Evolutionary conservation across 2,888 invertebrate species (phyloP), one percentile per base, ranked within the genome.

Genomic region (Calameuta pallipes): DNA sequence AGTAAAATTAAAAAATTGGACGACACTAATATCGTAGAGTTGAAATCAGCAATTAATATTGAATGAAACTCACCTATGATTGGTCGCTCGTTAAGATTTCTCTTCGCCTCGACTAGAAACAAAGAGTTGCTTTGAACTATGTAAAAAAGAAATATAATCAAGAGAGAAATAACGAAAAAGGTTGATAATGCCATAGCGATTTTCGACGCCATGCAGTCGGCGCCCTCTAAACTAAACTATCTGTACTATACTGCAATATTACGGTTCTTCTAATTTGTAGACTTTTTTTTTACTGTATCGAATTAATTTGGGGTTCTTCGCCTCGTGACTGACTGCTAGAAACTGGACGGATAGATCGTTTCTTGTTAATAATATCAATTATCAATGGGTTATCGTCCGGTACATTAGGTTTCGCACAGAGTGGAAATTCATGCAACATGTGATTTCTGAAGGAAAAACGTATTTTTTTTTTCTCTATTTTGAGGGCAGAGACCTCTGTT

Each of bases 61-160:
- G 41, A 37, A 75, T 69, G 23, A 4, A 15, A 74, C 82, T 85
- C 79, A 85, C 85, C 85, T 76, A 85, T 82, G 13, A 87, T 85
- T 4, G 86, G 86, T 11, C 83, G 78, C n/a, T 85, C 75, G 69
- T 85, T 84, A 15, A 37, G 35, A 23, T 35, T 36, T 34, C 15
- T 35, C 12, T 75, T 69, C 73, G 73, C 3, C 33, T 78, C 31
- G 73, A 78, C 84, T 84, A 75, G n/a, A 74, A 76, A 41, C 35
- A 83, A 77, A 82, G 76, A 78, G 68, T 75, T 69, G 12, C 68
- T 75, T 80, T 82, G 69, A 79, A 35, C 71, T 68, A 30, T 68
- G 4, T n/a, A 81, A 56, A 56, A 9, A 4, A 56, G 56, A 56
- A 56, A 56, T 56, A 56, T 23, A 9, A 56, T 23, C 56, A 2